Base-by-base conservation (phyloP, 2,113 vertebrate species). In the Rutilus rutilus region DNA sequence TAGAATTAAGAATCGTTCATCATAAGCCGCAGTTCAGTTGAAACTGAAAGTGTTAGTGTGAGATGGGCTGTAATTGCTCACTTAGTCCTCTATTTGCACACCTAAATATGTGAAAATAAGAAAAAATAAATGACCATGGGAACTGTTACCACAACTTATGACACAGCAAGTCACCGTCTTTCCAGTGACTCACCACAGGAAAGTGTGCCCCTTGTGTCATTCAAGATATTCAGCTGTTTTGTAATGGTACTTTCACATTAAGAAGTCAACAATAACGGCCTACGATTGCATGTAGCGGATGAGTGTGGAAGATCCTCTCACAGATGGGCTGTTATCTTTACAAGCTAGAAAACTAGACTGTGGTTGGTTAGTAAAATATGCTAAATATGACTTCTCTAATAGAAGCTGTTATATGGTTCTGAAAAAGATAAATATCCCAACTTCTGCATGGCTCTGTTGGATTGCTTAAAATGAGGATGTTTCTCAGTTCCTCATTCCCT, bases 401-500 rank as follows among this genome's bases (percentile, higher is more conserved):
- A 10, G 6, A 39, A 60, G 4, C 45, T 33, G 19, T 27, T 69
- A 17, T 78, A 17, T 39, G 30, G 14, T 57, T 39, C 21, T 25
- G 7, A 83, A 67, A 69, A 23, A 73, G 36, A 73, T 23, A 57
- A 50, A 33, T 30, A 69, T 67, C 19, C 45, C 23, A 39, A 81
- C 60, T 67, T 83, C 27, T 54, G 50, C 80, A 82, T 47, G 45
- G 80, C 82, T n/a, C 30, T 74, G 6, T 25, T 71, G 27, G 30
- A 57, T 57, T 71, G 54, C 54, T 73, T 33, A 39, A 83, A 74
- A 59, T 73, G 50, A 73, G 65, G 82, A 74, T 83, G 50, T 59
- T 54, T 73, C 23, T 52, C 27, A 83, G 67, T 83, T 83, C 67
- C 65, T 57, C 30, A 39, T 83, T 83, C 12, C 65, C 30, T 36